Evolutionary conservation across 2,797 vertebrate species (phyloP).

Genomic region (Linurgus olivaceus): DNA sequence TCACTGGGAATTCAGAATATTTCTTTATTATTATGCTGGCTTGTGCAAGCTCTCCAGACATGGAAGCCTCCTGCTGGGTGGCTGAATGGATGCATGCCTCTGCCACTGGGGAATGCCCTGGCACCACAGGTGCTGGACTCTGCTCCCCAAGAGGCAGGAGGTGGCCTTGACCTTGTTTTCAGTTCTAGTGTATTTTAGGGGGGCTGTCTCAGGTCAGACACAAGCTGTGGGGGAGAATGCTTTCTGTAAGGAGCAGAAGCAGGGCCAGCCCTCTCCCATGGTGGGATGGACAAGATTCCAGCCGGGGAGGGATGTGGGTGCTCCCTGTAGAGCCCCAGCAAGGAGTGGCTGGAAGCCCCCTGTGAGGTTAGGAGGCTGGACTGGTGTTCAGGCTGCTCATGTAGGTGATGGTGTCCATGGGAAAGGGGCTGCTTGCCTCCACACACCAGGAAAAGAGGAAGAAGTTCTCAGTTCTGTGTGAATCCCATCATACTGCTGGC

Average conservation of each 20-base stretch:
- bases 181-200: not conserved
- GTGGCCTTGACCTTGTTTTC: not conserved
- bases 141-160: not conserved
- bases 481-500: not conserved
- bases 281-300: not conserved
- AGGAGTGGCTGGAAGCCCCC: not conserved
- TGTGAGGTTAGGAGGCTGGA: not conserved
- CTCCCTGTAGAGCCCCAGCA: not conserved
- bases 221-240: not conserved
- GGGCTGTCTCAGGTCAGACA: no score
- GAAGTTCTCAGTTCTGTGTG: not conserved
- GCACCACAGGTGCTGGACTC: not conserved
- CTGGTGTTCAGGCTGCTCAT: not conserved
- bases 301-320: not conserved
- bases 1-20: not conserved
- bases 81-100: not conserved
- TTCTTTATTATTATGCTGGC: not conserved
- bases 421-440: not conserved
- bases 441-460: not conserved
- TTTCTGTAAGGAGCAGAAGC: not conserved
- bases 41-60: not conserved
- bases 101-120: not conserved
- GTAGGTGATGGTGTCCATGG: fast-evolving
- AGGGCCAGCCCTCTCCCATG: not conserved
- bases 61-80: not conserved